Evolutionary conservation across 2,888 invertebrate species (phyloP), one percentile per base, ranked within the genome.

Genomic region (Drosophila suboccidentalis): DNA sequence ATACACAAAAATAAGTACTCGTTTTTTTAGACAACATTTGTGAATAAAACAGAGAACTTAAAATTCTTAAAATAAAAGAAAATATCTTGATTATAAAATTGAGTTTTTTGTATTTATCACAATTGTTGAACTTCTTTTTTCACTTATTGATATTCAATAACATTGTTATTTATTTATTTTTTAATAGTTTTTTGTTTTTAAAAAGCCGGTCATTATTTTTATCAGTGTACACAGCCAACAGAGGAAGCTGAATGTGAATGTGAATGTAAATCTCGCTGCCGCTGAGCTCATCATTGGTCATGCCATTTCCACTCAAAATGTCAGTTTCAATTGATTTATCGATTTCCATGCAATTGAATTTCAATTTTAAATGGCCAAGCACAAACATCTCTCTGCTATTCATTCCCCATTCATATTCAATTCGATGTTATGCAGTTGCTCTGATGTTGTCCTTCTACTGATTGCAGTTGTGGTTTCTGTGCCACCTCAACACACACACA

Each of bases 261-360:
- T n/a, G 17, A 10, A 17, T 13, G 13, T n/a, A 8, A 57, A 38
- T 38, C 55, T 43, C 39, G n/a, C 26, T 36, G 38, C 15, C 29
- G 17, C 17, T 44, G 39, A 38, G 34, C 57, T 66, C 67, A 71
- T 73, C 73, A 67, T 62, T 51, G 67, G 36, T 44, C 41, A 43
- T 49, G 47, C 57, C 38, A 32, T 43, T 32, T 15, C 49, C 62
- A 49, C 63, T 73, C 26, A 36, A 69, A 64, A 66, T 80, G 81
- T 69, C 68, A 71, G 43, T 61, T 67, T 50, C 68, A 73, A 78
- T 80, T 85, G 79, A 79, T 77, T 75, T 80, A 87, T 87, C 80
- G 90, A 87, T 89, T 85, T 75, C 54, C 58, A 54, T 50, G 49
- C 64, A 80, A 76, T 76, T 75, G 80, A 62, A 73, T 80, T 76